Percentiles rank a stretch among this genome's conserved stretches.
phyloP scores from a whole-genome alignment of 2,113 vertebrate species.

The Epinephelus moara region DNA sequence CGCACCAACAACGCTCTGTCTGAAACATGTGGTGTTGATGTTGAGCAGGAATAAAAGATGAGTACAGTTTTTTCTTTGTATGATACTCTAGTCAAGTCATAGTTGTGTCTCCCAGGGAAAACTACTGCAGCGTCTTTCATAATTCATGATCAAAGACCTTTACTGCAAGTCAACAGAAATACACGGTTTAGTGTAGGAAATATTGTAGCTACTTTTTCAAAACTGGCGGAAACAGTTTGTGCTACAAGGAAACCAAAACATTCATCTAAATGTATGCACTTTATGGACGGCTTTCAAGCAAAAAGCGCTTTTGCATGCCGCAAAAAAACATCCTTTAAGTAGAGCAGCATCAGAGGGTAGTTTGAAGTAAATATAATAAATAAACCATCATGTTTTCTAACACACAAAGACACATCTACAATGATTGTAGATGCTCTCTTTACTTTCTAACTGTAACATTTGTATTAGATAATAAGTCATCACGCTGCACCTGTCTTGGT shows the following conservation, averaged over 20 bases:
- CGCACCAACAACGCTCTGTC: not conserved
- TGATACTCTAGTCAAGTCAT: not conserved
- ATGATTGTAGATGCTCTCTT: not conserved
- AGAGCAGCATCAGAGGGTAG: not conserved
- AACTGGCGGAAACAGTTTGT: not conserved
- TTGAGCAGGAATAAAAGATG: too few species aligned
- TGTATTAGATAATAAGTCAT: not conserved
- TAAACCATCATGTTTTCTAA: constrained; percentile 27
- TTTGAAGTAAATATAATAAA: constrained; percentile 11
- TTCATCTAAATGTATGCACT: constrained; percentile 6
- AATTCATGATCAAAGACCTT: not conserved
- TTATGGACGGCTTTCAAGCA: constrained; percentile 1
- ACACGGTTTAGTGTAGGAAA: not conserved
- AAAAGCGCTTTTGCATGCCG: not conserved
- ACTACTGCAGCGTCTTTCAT: not conserved
- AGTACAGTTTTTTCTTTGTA: not conserved
- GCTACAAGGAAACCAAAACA: not conserved
- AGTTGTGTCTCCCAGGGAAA: not conserved
- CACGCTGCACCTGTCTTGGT: not conserved
- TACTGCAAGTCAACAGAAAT: not conserved
- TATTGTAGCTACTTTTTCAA: not conserved
- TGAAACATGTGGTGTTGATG: not conserved
- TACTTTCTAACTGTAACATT: not conserved
- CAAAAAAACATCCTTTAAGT: constrained; percentile 18
- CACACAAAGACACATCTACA: not conserved